Evolutionary conservation across 2,113 vertebrate species (phyloP), one percentile per base, ranked within the genome.

Genomic region (Dascyllus trimaculatus): DNA sequence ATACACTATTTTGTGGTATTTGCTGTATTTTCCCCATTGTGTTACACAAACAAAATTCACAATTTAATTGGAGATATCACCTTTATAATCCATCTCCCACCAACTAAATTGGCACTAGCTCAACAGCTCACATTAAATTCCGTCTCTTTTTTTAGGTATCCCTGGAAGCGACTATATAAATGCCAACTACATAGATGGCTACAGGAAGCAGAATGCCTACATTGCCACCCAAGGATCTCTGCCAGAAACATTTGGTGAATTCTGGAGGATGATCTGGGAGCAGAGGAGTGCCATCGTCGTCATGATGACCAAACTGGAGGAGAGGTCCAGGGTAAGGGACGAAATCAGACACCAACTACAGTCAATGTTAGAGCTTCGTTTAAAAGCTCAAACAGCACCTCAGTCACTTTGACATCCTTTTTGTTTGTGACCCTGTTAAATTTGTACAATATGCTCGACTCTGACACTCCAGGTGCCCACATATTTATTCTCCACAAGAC

Each of bases 241-340:
- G 74, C 97, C 98, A 0, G 98, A 99, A 93, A 99, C 98, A 0
- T 99, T 99, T 46, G 97, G 97, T n/a, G 98, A 99, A 81, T 99
- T 99, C 90, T 99, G 98, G 98, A 96, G 98, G 88, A 99, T 99
- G 98, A 96, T 99, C 86, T 99, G 98, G 98, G 98, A 99, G 13
- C 98, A 99, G 78, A 94, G 97, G 64, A 97, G 97, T n/a, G 97
- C 97, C 62, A 98, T 96, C 21, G 92, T 99, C 0, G 97, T 99
- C 84, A 99, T 99, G 98, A 99, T 99, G 98, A 99, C 98, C 60
- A 99, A 98, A 85, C 92, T 99, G 67, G 98, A 99, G 85, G 98
- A 99, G 81, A 95, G 98, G 59, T 99, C 97, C 57, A 96, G 98
- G 97, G 98, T 99, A 95, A 94, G 95, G 32, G 9, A 64, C 15